phyloP scores from a whole-genome alignment of 2,888 invertebrate genomes.

The Ophioninae sp. region DNA sequence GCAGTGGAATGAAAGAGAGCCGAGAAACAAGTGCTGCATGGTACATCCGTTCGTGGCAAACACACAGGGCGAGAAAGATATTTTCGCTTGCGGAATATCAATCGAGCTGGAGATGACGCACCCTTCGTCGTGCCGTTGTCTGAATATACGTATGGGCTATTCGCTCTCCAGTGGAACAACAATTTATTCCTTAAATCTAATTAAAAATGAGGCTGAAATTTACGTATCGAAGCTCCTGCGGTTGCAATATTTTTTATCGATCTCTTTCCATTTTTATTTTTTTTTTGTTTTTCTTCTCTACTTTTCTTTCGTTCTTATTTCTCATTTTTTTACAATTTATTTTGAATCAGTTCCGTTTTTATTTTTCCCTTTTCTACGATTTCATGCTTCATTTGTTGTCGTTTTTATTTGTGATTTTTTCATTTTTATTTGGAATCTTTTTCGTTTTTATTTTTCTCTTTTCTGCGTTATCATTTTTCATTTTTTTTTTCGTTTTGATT shows the following conservation, averaged over 20 bases:
- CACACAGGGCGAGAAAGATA: slow-evolving; percentile 32
- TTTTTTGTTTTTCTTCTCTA: too few species aligned
- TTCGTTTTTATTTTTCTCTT: too few species aligned
- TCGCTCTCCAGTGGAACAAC: neutral
- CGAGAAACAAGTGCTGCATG: slow-evolving; percentile 44
- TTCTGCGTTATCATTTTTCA: too few species aligned
- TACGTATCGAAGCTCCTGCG: neutral
- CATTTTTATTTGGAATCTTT: too few species aligned
- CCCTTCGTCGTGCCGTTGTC: slow-evolving; percentile 5
- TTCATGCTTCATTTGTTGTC: too few species aligned
- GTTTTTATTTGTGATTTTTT: too few species aligned
- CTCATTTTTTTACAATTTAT: too few species aligned
- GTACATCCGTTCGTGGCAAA: slow-evolving; percentile 61
- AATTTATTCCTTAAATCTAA: neutral
- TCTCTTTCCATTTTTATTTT: too few species aligned
- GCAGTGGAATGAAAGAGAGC: slow-evolving; percentile 23
- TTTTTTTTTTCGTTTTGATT: too few species aligned
- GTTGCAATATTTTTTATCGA: neutral
- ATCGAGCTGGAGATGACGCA: slow-evolving; percentile 51
- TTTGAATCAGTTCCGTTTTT: too few species aligned
- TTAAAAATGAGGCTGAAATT: neutral
- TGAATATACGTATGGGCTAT: neutral
- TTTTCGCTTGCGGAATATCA: slow-evolving; percentile 65
- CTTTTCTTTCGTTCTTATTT: too few species aligned
- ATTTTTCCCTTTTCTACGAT: too few species aligned